A percentile compares a stretch with the other conserved stretches of the same genome.
These are phyloP conservation scores for Muschampia plurimacula DNA, from an alignment of 2,888 invertebrate species.

Conservation along the genomic window DNA sequence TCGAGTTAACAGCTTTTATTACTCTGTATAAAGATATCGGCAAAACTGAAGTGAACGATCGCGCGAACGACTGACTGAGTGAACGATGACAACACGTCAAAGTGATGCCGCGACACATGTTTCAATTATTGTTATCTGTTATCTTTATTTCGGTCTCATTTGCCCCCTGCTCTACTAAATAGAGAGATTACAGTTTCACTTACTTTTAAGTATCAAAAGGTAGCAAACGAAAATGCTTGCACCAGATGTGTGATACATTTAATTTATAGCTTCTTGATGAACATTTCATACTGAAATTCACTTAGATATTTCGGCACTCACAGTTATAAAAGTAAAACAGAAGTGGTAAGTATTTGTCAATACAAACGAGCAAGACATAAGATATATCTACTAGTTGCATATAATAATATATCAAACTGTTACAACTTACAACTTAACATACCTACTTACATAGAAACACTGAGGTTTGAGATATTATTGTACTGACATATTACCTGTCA, in stretches of 20 bases:
- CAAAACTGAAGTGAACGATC: constrained; percentile 31
- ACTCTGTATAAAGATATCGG: constrained; percentile 60
- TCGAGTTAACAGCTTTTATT: constrained; percentile 72
- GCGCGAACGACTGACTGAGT: constrained; percentile 23
- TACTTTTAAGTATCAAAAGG: not conserved
- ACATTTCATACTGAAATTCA: too few species aligned
- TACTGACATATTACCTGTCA: too few species aligned
- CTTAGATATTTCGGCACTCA: too few species aligned
- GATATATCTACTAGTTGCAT: too few species aligned
- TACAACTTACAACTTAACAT: too few species aligned
- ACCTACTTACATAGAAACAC: too few species aligned
- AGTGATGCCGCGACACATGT: constrained; percentile 70
- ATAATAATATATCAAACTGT: too few species aligned
- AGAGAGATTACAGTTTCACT: constrained; percentile 5
- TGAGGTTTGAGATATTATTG: too few species aligned
- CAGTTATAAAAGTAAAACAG: too few species aligned
- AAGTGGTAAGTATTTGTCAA: too few species aligned
- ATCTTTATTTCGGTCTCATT: constrained; percentile 60
- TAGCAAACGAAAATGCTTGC: not conserved
- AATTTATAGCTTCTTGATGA: too few species aligned
- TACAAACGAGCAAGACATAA: too few species aligned
- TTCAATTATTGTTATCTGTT: constrained; percentile 80
- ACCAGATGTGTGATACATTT: not conserved
- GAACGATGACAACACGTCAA: constrained; percentile 48
- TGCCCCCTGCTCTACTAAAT: constrained; percentile 43